Evolutionary conservation across 2,888 invertebrate species (phyloP).

Genomic region (Pyralis farinalis): DNA sequence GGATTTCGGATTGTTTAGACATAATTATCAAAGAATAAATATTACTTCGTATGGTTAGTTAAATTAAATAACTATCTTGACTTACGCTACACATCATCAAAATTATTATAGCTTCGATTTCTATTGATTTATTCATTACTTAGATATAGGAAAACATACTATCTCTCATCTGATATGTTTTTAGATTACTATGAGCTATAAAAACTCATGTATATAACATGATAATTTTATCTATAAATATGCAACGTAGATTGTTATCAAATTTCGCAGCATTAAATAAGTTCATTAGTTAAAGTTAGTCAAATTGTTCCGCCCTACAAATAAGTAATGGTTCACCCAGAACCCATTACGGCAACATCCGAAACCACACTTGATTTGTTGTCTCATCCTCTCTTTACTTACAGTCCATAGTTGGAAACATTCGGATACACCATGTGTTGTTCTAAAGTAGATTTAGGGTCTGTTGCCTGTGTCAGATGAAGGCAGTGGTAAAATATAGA

Average conservation of each 20-base stretch:
- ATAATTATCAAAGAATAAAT: too few relatives aligned
- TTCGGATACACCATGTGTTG: constrained; percentile 62
- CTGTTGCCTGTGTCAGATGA: not conserved
- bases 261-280: constrained; percentile 8
- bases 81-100: too few relatives aligned
- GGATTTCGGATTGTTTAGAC: constrained; percentile 10
- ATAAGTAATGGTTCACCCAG: constrained; percentile 61
- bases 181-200: too few relatives aligned
- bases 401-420: constrained; percentile 55
- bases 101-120: too few relatives aligned
- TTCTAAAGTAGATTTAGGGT: not conserved
- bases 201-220: too few relatives aligned
- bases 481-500: not conserved
- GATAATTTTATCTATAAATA: too few relatives aligned
- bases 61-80: too few relatives aligned
- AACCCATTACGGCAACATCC: constrained; percentile 56
- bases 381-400: constrained; percentile 62
- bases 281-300: constrained; percentile 7
- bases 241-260: constrained; percentile 3
- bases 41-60: too few relatives aligned
- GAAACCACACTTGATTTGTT: constrained; percentile 74
- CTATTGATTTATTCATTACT: too few relatives aligned
- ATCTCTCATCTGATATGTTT: too few relatives aligned
- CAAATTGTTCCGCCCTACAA: constrained; percentile 31
- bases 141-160: too few relatives aligned